These are phyloP conservation scores for Nemurella pictetii DNA, from an alignment of 2,888 invertebrate genomes.

Conservation along the genomic window DNA sequence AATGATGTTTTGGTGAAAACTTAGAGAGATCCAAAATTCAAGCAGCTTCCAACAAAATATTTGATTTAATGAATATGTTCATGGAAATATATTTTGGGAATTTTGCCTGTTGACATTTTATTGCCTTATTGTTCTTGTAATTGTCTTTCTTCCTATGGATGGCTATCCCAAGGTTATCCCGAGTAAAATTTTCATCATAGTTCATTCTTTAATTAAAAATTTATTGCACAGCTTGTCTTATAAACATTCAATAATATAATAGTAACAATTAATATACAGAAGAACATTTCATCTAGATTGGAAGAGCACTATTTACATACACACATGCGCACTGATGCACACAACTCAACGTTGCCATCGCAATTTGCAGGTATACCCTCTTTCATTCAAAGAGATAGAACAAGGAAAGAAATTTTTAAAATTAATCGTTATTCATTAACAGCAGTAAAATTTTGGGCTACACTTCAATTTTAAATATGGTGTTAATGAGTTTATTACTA, in stretches of 20 bases:
- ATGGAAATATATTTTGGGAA: too few species aligned
- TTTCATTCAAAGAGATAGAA: slow-evolving; percentile 27
- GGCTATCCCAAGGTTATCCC: too few species aligned
- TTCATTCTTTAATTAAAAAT: slow-evolving; percentile 22
- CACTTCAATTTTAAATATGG: slow-evolving; percentile 9
- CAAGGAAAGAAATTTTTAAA: slow-evolving; percentile 22
- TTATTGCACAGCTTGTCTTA: slow-evolving; percentile 35
- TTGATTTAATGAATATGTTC: too few species aligned
- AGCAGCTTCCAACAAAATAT: too few species aligned
- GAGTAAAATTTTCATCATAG: too few species aligned
- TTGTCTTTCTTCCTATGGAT: too few species aligned
- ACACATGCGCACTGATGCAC: neutral
- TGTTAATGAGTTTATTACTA: slow-evolving; percentile 7
- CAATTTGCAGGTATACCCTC: slow-evolving; percentile 13
- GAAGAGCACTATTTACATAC: slow-evolving; percentile 26
- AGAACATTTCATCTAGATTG: slow-evolving; percentile 15
- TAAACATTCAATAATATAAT: slow-evolving; percentile 37
- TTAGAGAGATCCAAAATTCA: too few species aligned
- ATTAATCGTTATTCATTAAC: neutral
- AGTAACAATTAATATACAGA: slow-evolving; percentile 33
- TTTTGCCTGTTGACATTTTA: too few species aligned
- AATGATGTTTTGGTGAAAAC: too few species aligned
- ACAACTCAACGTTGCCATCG: neutral
- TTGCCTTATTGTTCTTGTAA: too few species aligned
- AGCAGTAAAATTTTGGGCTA: slow-evolving; percentile 11